Conservation (phyloP, 2,797 vertebrate genomes). For the Centroberyx gerrardi region DNA sequence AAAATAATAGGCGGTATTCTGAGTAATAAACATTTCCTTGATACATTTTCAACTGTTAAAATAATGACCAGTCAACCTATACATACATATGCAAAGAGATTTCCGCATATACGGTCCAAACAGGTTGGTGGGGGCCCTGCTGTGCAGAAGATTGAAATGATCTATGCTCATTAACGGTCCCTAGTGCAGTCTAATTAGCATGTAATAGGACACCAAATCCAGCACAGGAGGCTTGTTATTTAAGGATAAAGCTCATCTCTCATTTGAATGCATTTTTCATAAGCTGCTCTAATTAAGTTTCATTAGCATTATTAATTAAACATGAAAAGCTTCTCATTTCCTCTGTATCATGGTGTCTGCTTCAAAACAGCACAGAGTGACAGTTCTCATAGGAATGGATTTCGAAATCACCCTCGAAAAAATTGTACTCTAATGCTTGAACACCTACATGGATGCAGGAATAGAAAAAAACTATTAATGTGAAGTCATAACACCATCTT, state of each 20-base stretch:
- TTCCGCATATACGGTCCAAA: constrained; percentile 54
- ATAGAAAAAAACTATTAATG: neutral
- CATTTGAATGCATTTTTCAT: constrained; percentile 91
- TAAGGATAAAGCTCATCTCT: constrained; percentile 90
- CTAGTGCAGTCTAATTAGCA: constrained; percentile 86
- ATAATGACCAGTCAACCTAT: neutral
- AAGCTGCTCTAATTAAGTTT: constrained; percentile 89
- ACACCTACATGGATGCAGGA: constrained; percentile 14
- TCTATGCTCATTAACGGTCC: constrained; percentile 85
- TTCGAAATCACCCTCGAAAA: constrained; percentile 51
- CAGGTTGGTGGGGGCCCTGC: constrained; percentile 37
- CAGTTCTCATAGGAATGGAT: constrained; percentile 64
- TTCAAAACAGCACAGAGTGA: constrained; percentile 77
- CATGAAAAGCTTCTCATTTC: constrained; percentile 86
- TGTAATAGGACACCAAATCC: constrained; percentile 88
- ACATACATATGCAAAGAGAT: constrained; percentile 37
- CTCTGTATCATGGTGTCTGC: constrained; percentile 80
- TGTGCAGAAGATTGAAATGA: constrained; percentile 82
- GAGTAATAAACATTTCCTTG: neutral
- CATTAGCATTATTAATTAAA: constrained; percentile 91
- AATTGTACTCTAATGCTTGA: constrained; percentile 9
- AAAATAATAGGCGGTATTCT: too few relatives aligned
- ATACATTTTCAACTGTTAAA: constrained; percentile 1
- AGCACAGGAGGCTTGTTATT: constrained; percentile 89
- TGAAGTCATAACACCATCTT: neutral